A percentile compares a stretch with the other conserved stretches of the same genome.
Conservation (phyloP, 2,888 invertebrate genomes). For the Drosophila rellima region DNA sequence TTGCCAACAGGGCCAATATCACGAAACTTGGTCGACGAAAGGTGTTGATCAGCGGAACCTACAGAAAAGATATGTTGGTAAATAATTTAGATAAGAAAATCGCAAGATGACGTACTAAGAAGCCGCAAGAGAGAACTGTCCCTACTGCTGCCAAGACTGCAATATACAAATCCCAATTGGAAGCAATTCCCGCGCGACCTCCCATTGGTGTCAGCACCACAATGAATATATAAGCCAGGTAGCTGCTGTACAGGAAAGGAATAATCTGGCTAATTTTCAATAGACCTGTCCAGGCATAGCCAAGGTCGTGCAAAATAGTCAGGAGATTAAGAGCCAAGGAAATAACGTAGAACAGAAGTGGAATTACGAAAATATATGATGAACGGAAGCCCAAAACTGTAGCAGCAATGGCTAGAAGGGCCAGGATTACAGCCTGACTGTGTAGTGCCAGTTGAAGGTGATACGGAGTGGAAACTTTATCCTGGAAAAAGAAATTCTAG, state of each 20-base stretch:
- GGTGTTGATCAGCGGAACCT: slow-evolving; percentile 54
- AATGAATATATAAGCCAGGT: slow-evolving; percentile 86
- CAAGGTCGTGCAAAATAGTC: slow-evolving; percentile 71
- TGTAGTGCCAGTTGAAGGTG: slow-evolving; percentile 82
- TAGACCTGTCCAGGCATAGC: slow-evolving; percentile 66
- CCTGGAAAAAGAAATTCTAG: slow-evolving; percentile 45
- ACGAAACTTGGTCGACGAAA: slow-evolving; percentile 52
- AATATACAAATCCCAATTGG: slow-evolving; percentile 87
- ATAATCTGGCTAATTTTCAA: slow-evolving; percentile 84
- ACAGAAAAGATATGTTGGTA: too few species aligned
- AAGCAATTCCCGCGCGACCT: slow-evolving; percentile 85
- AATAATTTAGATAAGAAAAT: neutral
- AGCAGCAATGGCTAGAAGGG: slow-evolving; percentile 58
- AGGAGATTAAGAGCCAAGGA: slow-evolving; percentile 77
- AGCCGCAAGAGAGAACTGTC: slow-evolving; percentile 81
- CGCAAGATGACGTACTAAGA: slow-evolving; percentile 68
- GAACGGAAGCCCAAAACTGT: slow-evolving; percentile 73
- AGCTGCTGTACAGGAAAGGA: slow-evolving; percentile 86
- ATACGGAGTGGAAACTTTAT: slow-evolving; percentile 68
- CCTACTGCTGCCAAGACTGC: slow-evolving; percentile 84
- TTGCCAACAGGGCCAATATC: slow-evolving; percentile 30
- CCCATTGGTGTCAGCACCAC: slow-evolving; percentile 88
- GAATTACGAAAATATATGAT: slow-evolving; percentile 75
- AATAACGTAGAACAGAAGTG: slow-evolving; percentile 77
- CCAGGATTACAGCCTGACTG: slow-evolving; percentile 76